These are phyloP conservation scores for Rhopilema esculentum DNA, from an alignment of 30 jellyfish, hydroid and myxozoan genomes.

Conservation along the genomic window DNA sequence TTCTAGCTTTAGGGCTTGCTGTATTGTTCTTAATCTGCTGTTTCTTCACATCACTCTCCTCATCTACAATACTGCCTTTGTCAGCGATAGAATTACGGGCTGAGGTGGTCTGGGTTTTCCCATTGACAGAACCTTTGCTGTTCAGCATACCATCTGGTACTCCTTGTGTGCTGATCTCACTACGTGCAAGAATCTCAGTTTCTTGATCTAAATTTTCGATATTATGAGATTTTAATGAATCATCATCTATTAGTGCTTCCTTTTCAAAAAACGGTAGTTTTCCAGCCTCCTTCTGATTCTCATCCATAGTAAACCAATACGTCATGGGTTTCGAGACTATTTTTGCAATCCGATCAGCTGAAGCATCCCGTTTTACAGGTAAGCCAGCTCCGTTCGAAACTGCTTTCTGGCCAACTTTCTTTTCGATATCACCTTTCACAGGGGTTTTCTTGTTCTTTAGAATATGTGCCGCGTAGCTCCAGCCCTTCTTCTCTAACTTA, in stretches of 20 bases:
- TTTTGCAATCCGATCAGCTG: not conserved
- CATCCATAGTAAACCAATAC: not conserved
- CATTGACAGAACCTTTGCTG: not conserved
- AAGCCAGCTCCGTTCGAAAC: no score
- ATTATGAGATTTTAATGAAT: not conserved
- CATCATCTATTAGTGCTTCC: not conserved
- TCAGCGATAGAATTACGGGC: not conserved
- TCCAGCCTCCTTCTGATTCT: not conserved
- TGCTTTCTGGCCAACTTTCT: not conserved
- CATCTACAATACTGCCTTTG: not conserved
- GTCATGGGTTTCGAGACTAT: not conserved
- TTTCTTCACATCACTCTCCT: not conserved
- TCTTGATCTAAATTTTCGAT: not conserved
- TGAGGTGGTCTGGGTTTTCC: no score
- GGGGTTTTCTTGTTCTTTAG: not conserved
- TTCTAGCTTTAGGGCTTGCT: not conserved
- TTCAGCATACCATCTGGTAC: no score
- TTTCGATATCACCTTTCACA: not conserved
- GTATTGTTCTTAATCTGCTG: not conserved
- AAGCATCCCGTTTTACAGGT: no score
- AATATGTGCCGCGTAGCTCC: not conserved
- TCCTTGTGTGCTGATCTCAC: not conserved
- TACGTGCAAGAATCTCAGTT: not conserved
- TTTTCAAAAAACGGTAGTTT: conserved; percentile 5
- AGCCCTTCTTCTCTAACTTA: not conserved